Percentiles rank a stretch among this genome's conserved stretches.
Evolutionary conservation across 2,113 vertebrate genomes (phyloP).

Genomic region (Stercorarius parasiticus): DNA sequence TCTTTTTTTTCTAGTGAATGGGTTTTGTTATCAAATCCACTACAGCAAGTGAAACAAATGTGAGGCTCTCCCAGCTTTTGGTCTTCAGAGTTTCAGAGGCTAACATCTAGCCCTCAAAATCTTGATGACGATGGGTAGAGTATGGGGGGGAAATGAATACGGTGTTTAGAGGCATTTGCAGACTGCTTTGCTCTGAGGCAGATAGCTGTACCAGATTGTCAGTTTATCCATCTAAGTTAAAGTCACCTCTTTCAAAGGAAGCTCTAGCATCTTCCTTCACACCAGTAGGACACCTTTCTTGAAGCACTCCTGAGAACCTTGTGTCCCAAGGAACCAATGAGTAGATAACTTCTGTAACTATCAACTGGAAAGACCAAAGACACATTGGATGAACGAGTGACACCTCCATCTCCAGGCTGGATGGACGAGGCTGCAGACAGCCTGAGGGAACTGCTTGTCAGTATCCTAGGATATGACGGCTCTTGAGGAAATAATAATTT

Average conservation of each 20-base stretch:
- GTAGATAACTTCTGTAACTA: background rate
- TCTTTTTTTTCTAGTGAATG: background rate
- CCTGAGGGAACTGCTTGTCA: background rate
- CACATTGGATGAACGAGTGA: rapidly evolving
- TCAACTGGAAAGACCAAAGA: background rate
- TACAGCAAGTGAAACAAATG: background rate
- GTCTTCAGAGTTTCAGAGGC: background rate
- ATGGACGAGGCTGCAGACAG: background rate
- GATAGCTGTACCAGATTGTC: background rate
- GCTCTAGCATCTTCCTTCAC: background rate
- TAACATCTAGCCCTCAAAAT: background rate
- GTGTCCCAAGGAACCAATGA: background rate
- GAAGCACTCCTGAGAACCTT: background rate
- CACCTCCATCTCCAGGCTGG: background rate
- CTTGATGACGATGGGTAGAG: background rate
- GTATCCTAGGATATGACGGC: background rate
- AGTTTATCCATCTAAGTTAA: background rate
- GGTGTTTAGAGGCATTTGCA: background rate
- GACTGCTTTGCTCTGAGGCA: background rate
- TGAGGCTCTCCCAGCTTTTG: background rate
- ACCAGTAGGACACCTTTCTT: background rate
- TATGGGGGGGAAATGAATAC: rapidly evolving
- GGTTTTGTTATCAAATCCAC: background rate
- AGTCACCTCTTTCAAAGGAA: background rate
- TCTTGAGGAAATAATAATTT: background rate